Evolutionary conservation across 2,888 invertebrate genomes (phyloP).

Genomic region (Lapara coniferarum): DNA sequence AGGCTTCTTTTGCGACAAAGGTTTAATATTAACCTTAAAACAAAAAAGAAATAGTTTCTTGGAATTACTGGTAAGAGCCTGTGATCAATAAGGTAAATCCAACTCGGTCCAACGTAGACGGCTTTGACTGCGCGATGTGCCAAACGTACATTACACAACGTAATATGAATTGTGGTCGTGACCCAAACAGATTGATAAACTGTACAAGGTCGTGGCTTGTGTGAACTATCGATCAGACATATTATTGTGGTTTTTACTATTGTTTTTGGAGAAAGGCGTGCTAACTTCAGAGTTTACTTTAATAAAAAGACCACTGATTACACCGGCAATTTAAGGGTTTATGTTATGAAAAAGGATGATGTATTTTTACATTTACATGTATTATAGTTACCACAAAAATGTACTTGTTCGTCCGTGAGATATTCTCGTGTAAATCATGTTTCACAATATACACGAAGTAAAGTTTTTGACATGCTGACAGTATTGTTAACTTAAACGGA

Average conservation of each 20-base stretch:
- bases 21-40: too few relatives aligned
- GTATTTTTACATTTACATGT: background rate
- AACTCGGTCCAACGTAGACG: background rate
- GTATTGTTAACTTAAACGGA: background rate
- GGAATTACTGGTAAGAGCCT: too few relatives aligned
- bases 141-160: conserved; percentile 13
- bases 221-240: background rate
- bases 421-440: background rate
- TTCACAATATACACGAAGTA: background rate
- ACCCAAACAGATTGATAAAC: conserved; percentile 10
- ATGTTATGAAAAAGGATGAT: background rate
- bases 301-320: too few relatives aligned
- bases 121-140: background rate
- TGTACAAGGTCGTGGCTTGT: background rate
- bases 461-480: background rate
- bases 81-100: background rate
- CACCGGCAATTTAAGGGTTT: background rate
- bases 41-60: too few relatives aligned
- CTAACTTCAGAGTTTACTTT: too few relatives aligned
- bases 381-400: too few relatives aligned
- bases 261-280: background rate
- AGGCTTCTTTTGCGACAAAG: too few relatives aligned
- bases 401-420: too few relatives aligned
- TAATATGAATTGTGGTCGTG: conserved; percentile 14
- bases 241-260: background rate